Evolutionary conservation across 2,797 vertebrate species (phyloP).

Genomic region (Choloepus didactylus): DNA sequence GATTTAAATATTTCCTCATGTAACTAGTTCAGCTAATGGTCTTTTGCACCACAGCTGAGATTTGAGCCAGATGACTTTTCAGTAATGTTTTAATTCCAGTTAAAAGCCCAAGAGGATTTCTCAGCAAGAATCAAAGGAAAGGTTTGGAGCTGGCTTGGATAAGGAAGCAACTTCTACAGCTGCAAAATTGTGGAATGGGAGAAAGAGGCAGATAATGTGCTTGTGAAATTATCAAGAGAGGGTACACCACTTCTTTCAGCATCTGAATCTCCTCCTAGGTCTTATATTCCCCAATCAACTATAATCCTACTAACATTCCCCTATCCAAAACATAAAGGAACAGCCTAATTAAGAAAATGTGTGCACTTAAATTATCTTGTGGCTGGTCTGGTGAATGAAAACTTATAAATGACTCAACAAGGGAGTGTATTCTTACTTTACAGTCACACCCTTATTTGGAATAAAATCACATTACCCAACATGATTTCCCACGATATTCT

Average conservation of each 20-base stretch:
- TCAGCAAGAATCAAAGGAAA: constrained; percentile 57
- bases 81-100: constrained; percentile 69
- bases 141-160: constrained; percentile 12
- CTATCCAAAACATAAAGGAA: constrained; percentile 29
- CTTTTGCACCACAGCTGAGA: constrained; percentile 19
- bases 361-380: neutral
- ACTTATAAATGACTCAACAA: neutral
- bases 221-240: constrained; percentile 41
- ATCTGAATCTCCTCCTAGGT: neutral
- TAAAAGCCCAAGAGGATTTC: constrained; percentile 65
- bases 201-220: neutral
- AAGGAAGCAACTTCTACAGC: constrained; percentile 44
- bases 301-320: neutral
- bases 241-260: neutral
- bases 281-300: constrained; percentile 23
- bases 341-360: constrained; percentile 45
- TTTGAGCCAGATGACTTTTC: constrained; percentile 69
- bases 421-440: neutral
- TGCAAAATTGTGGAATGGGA: neutral
- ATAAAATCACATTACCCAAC: neutral
- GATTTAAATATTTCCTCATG: constrained; percentile 17
- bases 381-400: neutral
- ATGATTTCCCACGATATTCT: neutral
- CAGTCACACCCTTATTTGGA: neutral
- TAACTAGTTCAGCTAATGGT: neutral